Percentiles rank a stretch among this genome's conserved stretches.
Conservation (phyloP, 2,797 vertebrate species). For the Podarcis siculus region DNA sequence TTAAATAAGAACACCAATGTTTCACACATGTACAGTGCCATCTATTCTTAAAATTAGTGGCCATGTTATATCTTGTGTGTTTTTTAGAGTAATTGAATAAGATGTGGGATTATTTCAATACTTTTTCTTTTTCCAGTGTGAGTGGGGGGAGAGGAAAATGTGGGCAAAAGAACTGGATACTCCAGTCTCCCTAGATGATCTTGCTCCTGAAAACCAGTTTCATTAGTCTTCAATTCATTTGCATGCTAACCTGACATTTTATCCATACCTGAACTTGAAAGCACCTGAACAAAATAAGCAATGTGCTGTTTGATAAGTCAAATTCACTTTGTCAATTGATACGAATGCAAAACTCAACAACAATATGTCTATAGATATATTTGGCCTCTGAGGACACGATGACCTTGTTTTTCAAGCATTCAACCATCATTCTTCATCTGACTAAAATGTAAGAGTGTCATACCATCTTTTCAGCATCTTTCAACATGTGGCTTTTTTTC, state of each 20-base stretch:
- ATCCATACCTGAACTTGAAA: slow-evolving; percentile 10
- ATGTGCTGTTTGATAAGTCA: slow-evolving; percentile 36
- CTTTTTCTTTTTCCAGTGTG: not conserved
- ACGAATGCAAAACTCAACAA: slow-evolving; percentile 32
- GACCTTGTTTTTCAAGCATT: slow-evolving; percentile 80
- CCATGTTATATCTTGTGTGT: too few species aligned
- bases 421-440: slow-evolving; percentile 79
- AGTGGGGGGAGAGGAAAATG: not conserved
- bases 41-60: not conserved
- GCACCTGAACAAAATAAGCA: not conserved
- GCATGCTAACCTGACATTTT: slow-evolving; percentile 25
- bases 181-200: not conserved
- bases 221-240: not conserved
- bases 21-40: not conserved
- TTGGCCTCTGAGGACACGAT: slow-evolving; percentile 77
- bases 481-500: slow-evolving; percentile 79
- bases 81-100: not conserved
- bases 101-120: not conserved
- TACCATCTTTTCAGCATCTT: slow-evolving; percentile 73
- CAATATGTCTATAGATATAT: slow-evolving; percentile 67
- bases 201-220: slow-evolving; percentile 15
- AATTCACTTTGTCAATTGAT: slow-evolving; percentile 40
- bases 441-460: slow-evolving; percentile 72
- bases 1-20: not conserved
- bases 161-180: not conserved